phyloP scores from a whole-genome alignment of 2,888 invertebrate genomes.

The Spisula solida region DNA sequence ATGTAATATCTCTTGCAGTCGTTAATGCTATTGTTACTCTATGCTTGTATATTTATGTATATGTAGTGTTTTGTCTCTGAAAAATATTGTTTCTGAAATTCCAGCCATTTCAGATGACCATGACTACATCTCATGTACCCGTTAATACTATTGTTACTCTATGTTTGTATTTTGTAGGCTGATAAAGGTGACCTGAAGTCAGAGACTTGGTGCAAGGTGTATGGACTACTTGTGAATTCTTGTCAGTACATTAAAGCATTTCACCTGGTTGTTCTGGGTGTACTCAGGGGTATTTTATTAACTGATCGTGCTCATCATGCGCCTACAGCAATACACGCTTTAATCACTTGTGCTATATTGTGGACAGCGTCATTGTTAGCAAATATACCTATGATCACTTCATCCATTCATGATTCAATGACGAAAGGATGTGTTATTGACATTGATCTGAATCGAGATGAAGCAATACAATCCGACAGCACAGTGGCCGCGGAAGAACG shows the following conservation, averaged over 20 bases:
- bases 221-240: constrained; percentile 70
- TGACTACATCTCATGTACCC: too few species aligned
- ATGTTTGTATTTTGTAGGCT: constrained; percentile 43
- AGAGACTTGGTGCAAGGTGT: constrained; percentile 78
- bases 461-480: constrained; percentile 23
- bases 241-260: constrained; percentile 78
- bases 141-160: too few species aligned
- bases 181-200: constrained; percentile 68
- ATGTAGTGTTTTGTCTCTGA: too few species aligned
- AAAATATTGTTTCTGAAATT: too few species aligned
- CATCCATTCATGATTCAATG: constrained; percentile 52
- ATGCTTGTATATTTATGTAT: too few species aligned
- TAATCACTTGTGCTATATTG: constrained; percentile 73
- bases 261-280: constrained; percentile 80
- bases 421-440: constrained; percentile 62
- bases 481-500: constrained; percentile 64
- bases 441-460: constrained; percentile 32
- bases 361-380: constrained; percentile 77
- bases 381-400: constrained; percentile 76
- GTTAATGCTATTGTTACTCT: neutral
- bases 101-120: too few species aligned
- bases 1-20: too few species aligned
- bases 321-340: constrained; percentile 73
- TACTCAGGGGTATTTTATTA: constrained; percentile 79
- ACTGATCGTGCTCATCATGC: constrained; percentile 77